phyloP scores from a whole-genome alignment of 2,888 invertebrate species.

The Oscheius myriophilus region DNA sequence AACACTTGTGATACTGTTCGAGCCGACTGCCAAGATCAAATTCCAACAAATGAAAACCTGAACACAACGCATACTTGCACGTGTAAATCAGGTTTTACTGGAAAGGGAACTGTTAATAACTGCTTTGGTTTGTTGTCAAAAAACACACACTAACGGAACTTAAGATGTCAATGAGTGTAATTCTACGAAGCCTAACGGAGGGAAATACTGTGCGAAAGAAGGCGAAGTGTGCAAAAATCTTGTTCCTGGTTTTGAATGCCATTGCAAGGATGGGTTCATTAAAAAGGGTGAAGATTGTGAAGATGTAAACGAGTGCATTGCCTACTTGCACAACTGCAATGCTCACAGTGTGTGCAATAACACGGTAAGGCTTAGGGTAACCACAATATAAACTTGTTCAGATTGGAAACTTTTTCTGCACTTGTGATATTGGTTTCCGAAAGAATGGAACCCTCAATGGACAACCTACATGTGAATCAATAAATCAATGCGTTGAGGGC shows the following conservation, averaged over 20 bases:
- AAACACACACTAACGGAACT: no score
- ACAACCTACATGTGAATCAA: conserved; percentile 5
- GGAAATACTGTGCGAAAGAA: not conserved
- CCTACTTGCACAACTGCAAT: conserved; percentile 12
- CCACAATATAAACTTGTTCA: not conserved
- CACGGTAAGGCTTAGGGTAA: not conserved
- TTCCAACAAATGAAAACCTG: conserved; percentile 4
- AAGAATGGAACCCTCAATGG: not conserved
- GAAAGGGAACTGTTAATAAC: conserved; percentile 1
- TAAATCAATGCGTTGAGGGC: conserved; percentile 19
- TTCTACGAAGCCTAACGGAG: no score
- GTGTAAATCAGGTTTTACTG: conserved; percentile 19
- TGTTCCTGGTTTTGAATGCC: conserved; percentile 8
- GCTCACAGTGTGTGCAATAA: conserved; percentile 9
- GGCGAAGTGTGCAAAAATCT: conserved; percentile 7
- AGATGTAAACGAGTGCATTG: conserved; percentile 52
- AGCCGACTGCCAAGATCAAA: conserved; percentile 12
- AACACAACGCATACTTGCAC: conserved; percentile 3
- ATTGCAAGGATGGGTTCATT: conserved; percentile 8
- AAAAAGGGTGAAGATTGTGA: not conserved
- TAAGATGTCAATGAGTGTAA: no score
- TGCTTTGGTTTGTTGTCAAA: conserved; percentile 6
- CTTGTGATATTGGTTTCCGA: conserved; percentile 8
- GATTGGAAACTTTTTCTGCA: conserved; percentile 11
- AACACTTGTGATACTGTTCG: conserved; percentile 50